Evolutionary conservation across 2,888 invertebrate species (phyloP), one percentile per base, ranked within the genome.

Genomic region (Trissolcus brochymenae): DNA sequence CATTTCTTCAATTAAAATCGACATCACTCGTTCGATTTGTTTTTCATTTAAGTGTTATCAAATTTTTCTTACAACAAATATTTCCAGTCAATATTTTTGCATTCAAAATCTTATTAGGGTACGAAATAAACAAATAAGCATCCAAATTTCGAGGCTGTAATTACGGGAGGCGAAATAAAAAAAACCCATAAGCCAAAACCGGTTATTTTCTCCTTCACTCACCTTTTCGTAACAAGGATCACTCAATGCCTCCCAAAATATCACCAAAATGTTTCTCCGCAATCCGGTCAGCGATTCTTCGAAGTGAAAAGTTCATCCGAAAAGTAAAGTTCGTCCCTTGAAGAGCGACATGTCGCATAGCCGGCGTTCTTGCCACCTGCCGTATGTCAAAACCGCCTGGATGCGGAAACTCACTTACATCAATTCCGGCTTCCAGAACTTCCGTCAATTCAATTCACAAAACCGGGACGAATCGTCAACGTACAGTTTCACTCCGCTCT

Each of bases 341-440:
- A 43, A 67, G 11, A 67, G 0, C 16, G 29, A 35, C 25, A 56
- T 56, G 50, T 71, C 71, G 62, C 71, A 57, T 71, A 62, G 62
- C 71, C 62, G 62, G 71, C 62, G 62, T 62, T 17, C 51, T 19
- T 41, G 57, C 57, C 62, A 62, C 71, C 71, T 71, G 71, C 62
- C 19, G 51, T 71, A 41, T 61, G 71, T 71, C 71, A 57, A 71
- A 70, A 54, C 40, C 7, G 50, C 70, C 70, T 54, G 11, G 21
- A 11, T 46, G 35, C 29, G 40, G 43, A 43, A 25, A 35, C 25
- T 51, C 64, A 55, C 55, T 64, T 49, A 55, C 46, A 46, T 46
- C 43, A 46, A 40, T 53, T 9, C 6, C n/a, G 40, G 53, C 13
- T 49, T 35, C 46, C 25, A 49, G 16, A 60, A 60, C 55, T 56